Evolutionary conservation across 2,888 invertebrate genomes (phyloP).

Genomic region (Orthosia incerta): DNA sequence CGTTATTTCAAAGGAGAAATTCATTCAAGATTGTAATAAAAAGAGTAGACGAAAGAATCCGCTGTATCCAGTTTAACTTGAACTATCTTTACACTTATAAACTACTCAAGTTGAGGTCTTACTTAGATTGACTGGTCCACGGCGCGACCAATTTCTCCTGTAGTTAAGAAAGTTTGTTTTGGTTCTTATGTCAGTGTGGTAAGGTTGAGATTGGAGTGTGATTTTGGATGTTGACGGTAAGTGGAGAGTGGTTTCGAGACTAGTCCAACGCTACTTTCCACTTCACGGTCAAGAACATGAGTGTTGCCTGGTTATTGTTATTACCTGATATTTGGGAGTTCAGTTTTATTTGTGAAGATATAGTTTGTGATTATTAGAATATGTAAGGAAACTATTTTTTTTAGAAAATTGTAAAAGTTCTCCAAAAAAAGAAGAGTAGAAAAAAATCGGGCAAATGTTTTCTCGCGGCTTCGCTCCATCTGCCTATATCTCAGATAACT

Average conservation of each 20-base stretch:
- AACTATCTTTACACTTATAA: conserved; percentile 28
- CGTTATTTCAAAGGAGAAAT: conserved; percentile 62
- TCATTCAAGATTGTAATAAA: conserved; percentile 65
- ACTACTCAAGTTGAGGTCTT: conserved; percentile 57
- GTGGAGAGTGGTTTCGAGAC: conserved; percentile 66
- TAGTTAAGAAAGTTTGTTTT: conserved; percentile 12
- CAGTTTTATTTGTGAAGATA: background rate
- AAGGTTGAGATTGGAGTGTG: conserved; percentile 67
- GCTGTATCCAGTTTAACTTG: conserved; percentile 60
- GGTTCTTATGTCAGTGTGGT: background rate
- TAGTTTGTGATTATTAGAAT: background rate
- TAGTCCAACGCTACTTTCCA: conserved; percentile 83
- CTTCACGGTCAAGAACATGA: conserved; percentile 87
- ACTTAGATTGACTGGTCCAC: conserved; percentile 44
- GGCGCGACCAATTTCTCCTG: conserved; percentile 37
- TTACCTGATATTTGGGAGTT: conserved; percentile 58
- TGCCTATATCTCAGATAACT: too few relatives aligned
- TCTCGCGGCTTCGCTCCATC: too few relatives aligned
- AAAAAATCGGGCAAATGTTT: too few relatives aligned
- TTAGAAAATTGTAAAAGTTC: too few relatives aligned
- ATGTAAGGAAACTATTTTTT: background rate
- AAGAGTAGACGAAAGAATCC: conserved; percentile 71
- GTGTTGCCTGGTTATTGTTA: conserved; percentile 75
- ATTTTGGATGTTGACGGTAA: conserved; percentile 34
- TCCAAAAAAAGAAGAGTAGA: too few relatives aligned